phyloP scores from a whole-genome alignment of 2,888 invertebrate species.

The Epinotia ramella region DNA sequence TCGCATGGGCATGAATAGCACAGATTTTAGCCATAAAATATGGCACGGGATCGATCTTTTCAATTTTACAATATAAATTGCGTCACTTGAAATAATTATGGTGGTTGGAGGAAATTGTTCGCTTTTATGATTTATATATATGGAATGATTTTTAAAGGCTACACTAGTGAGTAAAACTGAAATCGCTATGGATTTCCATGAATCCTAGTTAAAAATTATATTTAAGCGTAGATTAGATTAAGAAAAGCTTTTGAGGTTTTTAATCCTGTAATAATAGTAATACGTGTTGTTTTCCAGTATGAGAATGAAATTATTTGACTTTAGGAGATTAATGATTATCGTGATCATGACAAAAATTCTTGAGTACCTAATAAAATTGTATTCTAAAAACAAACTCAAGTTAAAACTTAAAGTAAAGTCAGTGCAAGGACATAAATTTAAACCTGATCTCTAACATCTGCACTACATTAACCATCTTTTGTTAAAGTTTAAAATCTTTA shows the following conservation, averaged over 20 bases:
- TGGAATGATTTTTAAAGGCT: neutral
- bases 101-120: constrained; percentile 20
- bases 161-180: neutral
- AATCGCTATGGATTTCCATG: neutral
- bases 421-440: constrained; percentile 49
- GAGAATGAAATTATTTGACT: neutral
- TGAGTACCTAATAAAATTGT: no score
- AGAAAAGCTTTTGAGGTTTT: neutral
- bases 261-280: neutral
- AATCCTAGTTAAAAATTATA: neutral
- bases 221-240: neutral
- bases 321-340: neutral
- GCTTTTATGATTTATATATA: constrained; percentile 26
- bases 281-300: neutral
- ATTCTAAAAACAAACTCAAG: constrained; percentile 14
- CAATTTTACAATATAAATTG: constrained; percentile 38
- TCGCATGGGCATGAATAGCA: constrained; percentile 53
- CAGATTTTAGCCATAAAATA: constrained; percentile 56
- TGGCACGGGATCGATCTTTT: constrained; percentile 39
- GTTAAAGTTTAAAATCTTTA: constrained; percentile 59
- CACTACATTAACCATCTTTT: constrained; percentile 55
- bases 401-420: constrained; percentile 20
- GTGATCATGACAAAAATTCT: no score
- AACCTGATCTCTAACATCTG: constrained; percentile 54
- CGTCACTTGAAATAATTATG: constrained; percentile 38